Base-by-base conservation (phyloP, 2,888 invertebrate species). In the Salticus scenicus region DNA sequence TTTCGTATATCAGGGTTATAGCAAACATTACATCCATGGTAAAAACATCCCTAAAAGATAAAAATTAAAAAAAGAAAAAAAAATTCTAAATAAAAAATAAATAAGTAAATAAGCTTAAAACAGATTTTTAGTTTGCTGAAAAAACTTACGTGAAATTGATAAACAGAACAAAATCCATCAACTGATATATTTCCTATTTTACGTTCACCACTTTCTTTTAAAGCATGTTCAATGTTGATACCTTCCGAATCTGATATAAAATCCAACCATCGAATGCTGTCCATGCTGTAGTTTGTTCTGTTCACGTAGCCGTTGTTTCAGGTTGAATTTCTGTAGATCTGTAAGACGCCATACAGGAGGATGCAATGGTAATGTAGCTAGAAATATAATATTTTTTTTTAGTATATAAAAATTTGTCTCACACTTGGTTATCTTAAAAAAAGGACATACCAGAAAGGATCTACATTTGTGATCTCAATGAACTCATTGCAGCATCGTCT, bases 1-100 rank as follows among this genome's bases (percentile, higher is more conserved):
- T 78, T 70, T 14, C 27, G 1, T 0, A 37, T 28, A 27, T 70
- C 78, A 14, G 7, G 24, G 5, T 37, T 28, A 37, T 31, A 78
- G 17, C 70, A 78, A 8, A 2, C 0, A 0, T 27, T 0, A 37
- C 78, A 78, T 0, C 70, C 78, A 71, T 78, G 78, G 27, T 1
- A 78, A 28, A 70, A 70, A 30, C 77, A 77, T 20, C 77, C 77
- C 24, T 67, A 24, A 47, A 14, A 77, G 27, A 47, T 31, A 47
- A 20, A 71, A 0, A 42, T 5, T 0, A 12, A 66, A 66, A 20
- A 28, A 24, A 14, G 7, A 30, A 66, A 17, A 66, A 33, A 10
- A 10, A 20, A 24, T 37, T 10, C n/a, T 0, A 12, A 66, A 66
- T 2, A 28, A 24, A 14, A 10, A 30, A 66, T 2, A 66, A 33